These are phyloP conservation scores for Atethmia centrago DNA, from an alignment of 2,888 invertebrate species.

Conservation along the genomic window DNA sequence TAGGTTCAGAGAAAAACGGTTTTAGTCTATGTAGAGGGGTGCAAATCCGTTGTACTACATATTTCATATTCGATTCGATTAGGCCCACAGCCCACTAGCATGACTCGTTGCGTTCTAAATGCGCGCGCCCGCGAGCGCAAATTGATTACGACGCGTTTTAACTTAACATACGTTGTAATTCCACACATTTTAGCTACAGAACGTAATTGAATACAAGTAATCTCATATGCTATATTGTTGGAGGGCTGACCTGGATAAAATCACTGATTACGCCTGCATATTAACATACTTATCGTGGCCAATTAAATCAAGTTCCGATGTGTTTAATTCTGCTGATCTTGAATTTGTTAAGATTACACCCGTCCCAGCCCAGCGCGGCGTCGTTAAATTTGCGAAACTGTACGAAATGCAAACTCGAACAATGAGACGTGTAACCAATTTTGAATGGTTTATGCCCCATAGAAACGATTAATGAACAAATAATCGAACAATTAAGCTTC, in stretches of 20 bases:
- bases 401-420: neutral
- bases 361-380: neutral
- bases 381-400: neutral
- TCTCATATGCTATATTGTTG: neutral
- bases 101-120: slow-evolving; percentile 22
- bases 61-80: slow-evolving; percentile 51
- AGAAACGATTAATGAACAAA: slow-evolving; percentile 38
- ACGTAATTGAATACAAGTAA: neutral
- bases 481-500: slow-evolving; percentile 32
- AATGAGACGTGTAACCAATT: neutral
- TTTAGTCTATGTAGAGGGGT: slow-evolving; percentile 29
- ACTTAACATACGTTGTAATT: neutral
- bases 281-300: too few relatives aligned
- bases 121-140: neutral
- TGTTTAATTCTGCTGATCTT: too few relatives aligned
- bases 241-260: neutral
- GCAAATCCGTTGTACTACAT: slow-evolving; percentile 30
- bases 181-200: slow-evolving; percentile 10
- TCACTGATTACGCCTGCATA: neutral
- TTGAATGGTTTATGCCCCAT: neutral
- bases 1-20: slow-evolving; percentile 35
- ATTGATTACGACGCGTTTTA: slow-evolving; percentile 28
- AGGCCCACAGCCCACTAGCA: slow-evolving; percentile 26
- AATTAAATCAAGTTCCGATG: too few relatives aligned
- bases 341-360: neutral